Conservation (phyloP, 2,113 vertebrate genomes). For the Mormyrus lacerda region DNA sequence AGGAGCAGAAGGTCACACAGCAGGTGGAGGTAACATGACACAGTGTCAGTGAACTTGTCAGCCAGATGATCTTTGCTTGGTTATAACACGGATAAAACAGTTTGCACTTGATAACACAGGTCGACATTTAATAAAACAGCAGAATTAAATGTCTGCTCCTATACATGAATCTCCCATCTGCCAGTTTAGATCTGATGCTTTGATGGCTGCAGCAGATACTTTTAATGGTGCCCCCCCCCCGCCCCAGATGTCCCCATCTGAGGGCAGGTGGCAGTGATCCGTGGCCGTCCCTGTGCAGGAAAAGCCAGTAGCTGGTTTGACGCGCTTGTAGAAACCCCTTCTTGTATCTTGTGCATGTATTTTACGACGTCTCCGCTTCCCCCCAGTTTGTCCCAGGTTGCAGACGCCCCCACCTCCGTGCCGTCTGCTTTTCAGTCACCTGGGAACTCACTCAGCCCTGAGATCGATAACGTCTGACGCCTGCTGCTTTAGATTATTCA, state of each 20-base stretch:
- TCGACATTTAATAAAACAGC: not conserved
- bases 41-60: not conserved
- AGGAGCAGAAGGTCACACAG: not conserved
- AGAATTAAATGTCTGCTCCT: not conserved
- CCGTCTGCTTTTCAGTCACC: not conserved
- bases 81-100: not conserved
- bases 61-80: not conserved
- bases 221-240: not conserved
- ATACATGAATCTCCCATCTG: not conserved
- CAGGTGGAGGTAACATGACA: not conserved
- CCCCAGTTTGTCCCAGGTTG: not conserved
- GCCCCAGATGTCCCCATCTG: not conserved
- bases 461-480: not conserved
- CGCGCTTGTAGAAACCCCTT: not conserved
- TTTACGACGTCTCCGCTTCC: not conserved
- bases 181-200: not conserved
- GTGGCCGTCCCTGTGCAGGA: not conserved
- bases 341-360: not conserved
- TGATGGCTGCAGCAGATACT: not conserved
- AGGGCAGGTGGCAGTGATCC: not conserved
- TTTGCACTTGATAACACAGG: not conserved
- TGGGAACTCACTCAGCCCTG: not conserved
- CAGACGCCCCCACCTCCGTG: not conserved
- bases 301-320: not conserved
- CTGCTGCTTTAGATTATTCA: not conserved